Base-by-base conservation (phyloP, 2,797 vertebrate genomes). In the Sebastes minor region DNA sequence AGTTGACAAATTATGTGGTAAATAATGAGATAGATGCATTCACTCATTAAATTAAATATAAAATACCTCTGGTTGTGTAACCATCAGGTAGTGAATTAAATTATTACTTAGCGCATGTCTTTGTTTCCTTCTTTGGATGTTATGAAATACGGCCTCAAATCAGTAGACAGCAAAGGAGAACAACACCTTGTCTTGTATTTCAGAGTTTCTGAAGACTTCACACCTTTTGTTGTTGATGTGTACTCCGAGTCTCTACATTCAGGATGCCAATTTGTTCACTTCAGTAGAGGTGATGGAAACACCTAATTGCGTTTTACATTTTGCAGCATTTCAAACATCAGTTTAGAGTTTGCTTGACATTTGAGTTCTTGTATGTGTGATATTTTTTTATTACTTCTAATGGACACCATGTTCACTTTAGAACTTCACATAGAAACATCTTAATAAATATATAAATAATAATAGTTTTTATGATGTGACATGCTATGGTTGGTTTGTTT, bases 221-320 rank as follows among this genome's bases (percentile, higher is more conserved):
- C 67, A 32, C 28, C 33, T 74, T 72, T 52, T 82, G 23, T 46
- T 68, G 35, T 59, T 68, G 18, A 56, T 67, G 42, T 57, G 25
- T 27, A 16, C 62, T 28, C 5, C 11, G 64, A 57, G 38, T 60
- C 38, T 60, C 57, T 61, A 4, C 30, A 13, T 67, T 68, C 28
- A 69, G 28, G 71, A 73, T 68, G 68, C 65, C 60, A 67, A 74
- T 79, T 76, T 74, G 46, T 76, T 80, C 33, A 75, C 64, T 33
- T 75, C 32, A 56, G 56, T 7, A 7, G 64, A 68, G 75, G 74
- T 55, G 56, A 80, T 66, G 70, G 60, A 80, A 80, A 76, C 49
- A 46, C 4, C 27, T 76, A 32, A 80, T 72, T 76, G 35, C 57
- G 33, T 76, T 70, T 78, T 59, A 49, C n/a, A 74, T 70, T 55